These are phyloP conservation scores for Xanthia togata DNA, from an alignment of 2,888 invertebrate genomes.

Conservation along the genomic window DNA sequence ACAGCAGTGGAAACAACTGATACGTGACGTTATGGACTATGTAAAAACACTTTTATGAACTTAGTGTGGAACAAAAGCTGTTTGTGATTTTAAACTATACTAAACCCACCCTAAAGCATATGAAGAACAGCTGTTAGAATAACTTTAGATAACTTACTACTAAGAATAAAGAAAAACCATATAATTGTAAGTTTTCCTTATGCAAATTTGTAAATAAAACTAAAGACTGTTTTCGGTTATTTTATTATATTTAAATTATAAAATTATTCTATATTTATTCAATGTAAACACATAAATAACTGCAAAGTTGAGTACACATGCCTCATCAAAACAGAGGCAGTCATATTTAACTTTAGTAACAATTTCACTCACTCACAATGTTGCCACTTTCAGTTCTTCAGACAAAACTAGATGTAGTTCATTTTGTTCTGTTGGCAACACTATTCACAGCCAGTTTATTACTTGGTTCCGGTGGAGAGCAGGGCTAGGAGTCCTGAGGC, in stretches of 20 bases:
- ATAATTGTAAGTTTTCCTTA: constrained; percentile 75
- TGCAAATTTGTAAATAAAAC: constrained; percentile 86
- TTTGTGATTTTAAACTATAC: constrained; percentile 81
- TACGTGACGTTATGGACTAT: constrained; percentile 35
- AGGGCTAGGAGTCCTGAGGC: constrained; percentile 98
- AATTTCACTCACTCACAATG: constrained; percentile 65
- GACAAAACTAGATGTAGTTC: constrained; percentile 56
- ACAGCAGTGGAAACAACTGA: constrained; percentile 64
- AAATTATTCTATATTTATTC: constrained; percentile 77
- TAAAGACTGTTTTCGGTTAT: constrained; percentile 80
- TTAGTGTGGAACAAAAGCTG: constrained; percentile 74
- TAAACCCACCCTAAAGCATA: constrained; percentile 83
- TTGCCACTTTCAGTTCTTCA: constrained; percentile 65
- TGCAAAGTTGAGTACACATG: constrained; percentile 61
- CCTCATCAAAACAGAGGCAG: constrained; percentile 57
- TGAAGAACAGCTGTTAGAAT: constrained; percentile 77
- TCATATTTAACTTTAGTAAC: constrained; percentile 57
- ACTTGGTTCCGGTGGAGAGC: constrained; percentile 97
- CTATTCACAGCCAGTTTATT: constrained; percentile 73
- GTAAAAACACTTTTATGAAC: constrained; percentile 51
- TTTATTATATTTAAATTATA: constrained; percentile 84
- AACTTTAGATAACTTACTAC: constrained; percentile 65
- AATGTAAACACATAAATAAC: constrained; percentile 68
- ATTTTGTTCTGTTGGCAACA: constrained; percentile 63
- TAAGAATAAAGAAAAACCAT: constrained; percentile 73